Percentiles rank a stretch among this genome's conserved stretches.
phyloP scores from a whole-genome alignment of 1,140 invertebrate genomes.

The Drosophila eugracilis region DNA sequence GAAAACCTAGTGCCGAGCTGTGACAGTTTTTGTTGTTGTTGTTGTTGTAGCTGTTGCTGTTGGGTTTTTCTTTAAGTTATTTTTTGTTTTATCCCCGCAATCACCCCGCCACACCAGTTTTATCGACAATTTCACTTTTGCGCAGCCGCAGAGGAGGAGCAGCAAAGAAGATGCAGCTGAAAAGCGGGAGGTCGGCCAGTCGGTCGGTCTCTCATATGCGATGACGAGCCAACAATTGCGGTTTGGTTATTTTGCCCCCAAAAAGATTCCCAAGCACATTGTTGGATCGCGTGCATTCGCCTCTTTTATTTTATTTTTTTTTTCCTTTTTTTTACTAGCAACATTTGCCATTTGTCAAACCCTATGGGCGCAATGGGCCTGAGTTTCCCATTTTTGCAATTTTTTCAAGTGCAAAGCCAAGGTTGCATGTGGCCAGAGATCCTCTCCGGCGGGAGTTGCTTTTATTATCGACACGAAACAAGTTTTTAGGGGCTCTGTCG shows the following conservation, averaged over 20 bases:
- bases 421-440: constrained; percentile 53
- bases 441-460: constrained; percentile 34
- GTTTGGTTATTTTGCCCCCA: constrained; percentile 45
- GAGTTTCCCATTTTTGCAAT: constrained; percentile 12
- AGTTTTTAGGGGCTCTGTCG: constrained; percentile 42
- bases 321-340: too few species aligned
- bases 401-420: constrained; percentile 80
- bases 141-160: constrained; percentile 41
- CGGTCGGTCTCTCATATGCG: constrained; percentile 19
- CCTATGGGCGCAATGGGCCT: constrained; percentile 41
- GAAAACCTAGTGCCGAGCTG: constrained; percentile 53
- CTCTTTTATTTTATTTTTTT: background rate
- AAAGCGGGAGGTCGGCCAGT: constrained; percentile 12
- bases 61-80: constrained; percentile 9
- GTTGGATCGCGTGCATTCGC: constrained; percentile 68
- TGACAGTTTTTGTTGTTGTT: constrained; percentile 58
- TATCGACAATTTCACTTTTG: constrained; percentile 82
- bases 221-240: constrained; percentile 56
- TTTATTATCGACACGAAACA: constrained; percentile 77
- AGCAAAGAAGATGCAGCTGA: constrained; percentile 36
- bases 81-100: constrained; percentile 7
- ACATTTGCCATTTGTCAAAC: constrained; percentile 54
- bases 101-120: constrained; percentile 24
- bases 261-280: constrained; percentile 76
- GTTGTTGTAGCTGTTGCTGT: too few species aligned